Percentiles rank a stretch among this genome's conserved stretches.
These are phyloP conservation scores for Dorcus parallelipipedus DNA, from an alignment of 2,888 invertebrate genomes.

Conservation along the genomic window DNA sequence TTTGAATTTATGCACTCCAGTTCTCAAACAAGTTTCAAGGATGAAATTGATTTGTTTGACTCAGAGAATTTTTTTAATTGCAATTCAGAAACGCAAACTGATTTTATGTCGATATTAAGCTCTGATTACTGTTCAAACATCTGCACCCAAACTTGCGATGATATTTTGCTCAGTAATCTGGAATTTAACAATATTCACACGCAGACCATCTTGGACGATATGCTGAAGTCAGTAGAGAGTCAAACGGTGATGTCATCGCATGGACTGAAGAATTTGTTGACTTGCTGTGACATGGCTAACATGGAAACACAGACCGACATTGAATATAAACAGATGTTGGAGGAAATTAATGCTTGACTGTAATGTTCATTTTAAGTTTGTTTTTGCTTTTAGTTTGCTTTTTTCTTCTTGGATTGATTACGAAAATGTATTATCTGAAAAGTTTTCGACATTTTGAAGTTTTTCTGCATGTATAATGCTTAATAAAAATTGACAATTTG, in stretches of 20 bases:
- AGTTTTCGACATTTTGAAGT: too few relatives aligned
- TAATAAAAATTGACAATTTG: too few relatives aligned
- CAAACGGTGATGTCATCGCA: slow-evolving; percentile 50
- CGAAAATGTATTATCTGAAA: too few relatives aligned
- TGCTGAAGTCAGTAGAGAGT: slow-evolving; percentile 58
- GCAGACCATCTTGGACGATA: slow-evolving; percentile 58
- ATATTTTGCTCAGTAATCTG: slow-evolving; percentile 53
- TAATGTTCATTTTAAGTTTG: slow-evolving; percentile 31
- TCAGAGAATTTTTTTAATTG: slow-evolving; percentile 48
- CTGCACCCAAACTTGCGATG: slow-evolving; percentile 53
- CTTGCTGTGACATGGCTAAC: slow-evolving; percentile 46
- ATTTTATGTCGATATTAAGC: slow-evolving; percentile 45
- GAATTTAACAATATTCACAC: slow-evolving; percentile 62
- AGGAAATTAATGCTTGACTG: slow-evolving; percentile 48
- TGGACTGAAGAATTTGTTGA: slow-evolving; percentile 22
- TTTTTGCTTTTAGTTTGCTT: slow-evolving; percentile 9
- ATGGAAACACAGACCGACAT: slow-evolving; percentile 57
- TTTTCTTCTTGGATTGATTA: not conserved
- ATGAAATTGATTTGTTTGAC: slow-evolving; percentile 35
- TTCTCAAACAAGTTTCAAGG: slow-evolving; percentile 30
- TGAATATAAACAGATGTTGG: slow-evolving; percentile 43
- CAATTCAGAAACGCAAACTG: slow-evolving; percentile 62
- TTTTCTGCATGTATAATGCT: too few relatives aligned
- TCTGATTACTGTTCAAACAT: slow-evolving; percentile 43
- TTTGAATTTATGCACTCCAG: slow-evolving; percentile 29